These are phyloP conservation scores for Amorpha juglandis DNA, from an alignment of 2,888 invertebrate genomes.

Conservation along the genomic window DNA sequence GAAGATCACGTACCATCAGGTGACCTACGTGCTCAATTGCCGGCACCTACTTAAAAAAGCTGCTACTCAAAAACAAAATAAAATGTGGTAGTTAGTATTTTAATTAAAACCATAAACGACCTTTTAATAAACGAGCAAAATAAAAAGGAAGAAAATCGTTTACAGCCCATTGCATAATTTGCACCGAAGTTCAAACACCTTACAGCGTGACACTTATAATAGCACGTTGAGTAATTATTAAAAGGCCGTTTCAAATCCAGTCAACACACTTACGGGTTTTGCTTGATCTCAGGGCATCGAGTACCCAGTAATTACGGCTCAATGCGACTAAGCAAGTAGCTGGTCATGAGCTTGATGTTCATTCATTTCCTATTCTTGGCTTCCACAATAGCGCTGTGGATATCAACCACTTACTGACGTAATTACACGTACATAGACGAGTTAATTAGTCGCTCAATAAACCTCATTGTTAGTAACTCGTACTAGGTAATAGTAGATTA, in stretches of 20 bases:
- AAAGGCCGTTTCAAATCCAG: constrained; percentile 1
- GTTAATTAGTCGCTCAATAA: constrained; percentile 55
- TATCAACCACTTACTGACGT: constrained; percentile 39
- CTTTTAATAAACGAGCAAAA: background rate
- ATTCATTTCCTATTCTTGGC: constrained; percentile 44
- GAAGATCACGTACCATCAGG: too few relatives aligned
- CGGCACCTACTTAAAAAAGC: too few relatives aligned
- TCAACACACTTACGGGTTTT: background rate
- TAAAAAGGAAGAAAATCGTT: background rate
- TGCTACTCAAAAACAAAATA: too few relatives aligned
- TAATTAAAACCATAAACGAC: background rate
- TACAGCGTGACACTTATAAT: constrained; percentile 11
- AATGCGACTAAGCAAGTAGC: constrained; percentile 40
- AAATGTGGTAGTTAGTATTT: too few relatives aligned
- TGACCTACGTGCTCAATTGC: too few relatives aligned
- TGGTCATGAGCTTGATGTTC: constrained; percentile 33
- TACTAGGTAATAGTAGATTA: constrained; percentile 40
- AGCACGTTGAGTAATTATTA: constrained; percentile 15
- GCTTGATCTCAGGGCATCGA: background rate
- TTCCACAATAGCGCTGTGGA: constrained; percentile 40
- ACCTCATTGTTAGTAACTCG: constrained; percentile 42
- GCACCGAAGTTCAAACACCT: constrained; percentile 15
- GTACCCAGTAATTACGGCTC: constrained; percentile 39
- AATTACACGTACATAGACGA: constrained; percentile 51
- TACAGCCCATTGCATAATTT: background rate